Base-by-base conservation (phyloP, 2,797 vertebrate species). In the Anguilla marmorata region DNA sequence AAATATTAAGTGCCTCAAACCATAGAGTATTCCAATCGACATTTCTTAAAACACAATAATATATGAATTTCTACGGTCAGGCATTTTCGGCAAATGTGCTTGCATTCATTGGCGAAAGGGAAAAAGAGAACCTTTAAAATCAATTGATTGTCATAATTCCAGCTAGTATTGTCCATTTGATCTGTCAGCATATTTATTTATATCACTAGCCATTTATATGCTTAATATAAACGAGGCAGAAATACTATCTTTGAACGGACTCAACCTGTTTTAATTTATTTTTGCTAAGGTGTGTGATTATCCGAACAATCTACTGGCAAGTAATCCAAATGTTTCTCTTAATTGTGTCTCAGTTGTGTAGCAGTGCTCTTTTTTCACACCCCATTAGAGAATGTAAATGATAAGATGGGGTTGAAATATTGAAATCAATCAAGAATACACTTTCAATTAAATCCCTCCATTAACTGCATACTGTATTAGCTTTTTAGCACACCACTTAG, bases 401-500 rank as follows among this genome's bases (percentile, higher is more conserved):
- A n/a, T 66, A 66, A n/a, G 9, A 66, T 66, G 63, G 63, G 63
- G n/a, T n/a, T 66, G 63, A 66, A 66, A 66, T 66, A 66, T n/a
- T 66, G 60, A 66, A n/a, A 66, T 66, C 63, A 66, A 66, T 56
- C 54, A 56, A 56, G 14, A 56, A 56, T 8, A 66, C 63, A 66
- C 63, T 0, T 56, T 56, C 19, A 52, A 63, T 24, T 19, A 66
- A 66, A n/a, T 66, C 63, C 3, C 24, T 66, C 24, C 21, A 66
- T 66, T 66, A 66, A n/a, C 63, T 66, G 63, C 5, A 66, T 27
- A 66, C 63, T n/a, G 24, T 27, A 66, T n/a, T n/a, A n/a, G 63
- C 54, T 56, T 56, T 56, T 66, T 66, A 66, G 63, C 63, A 66
- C 21, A 66, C 3, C 63, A 56, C n/a, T 1, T 24, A 66, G 24